These are phyloP conservation scores for Tor tambroides DNA, from an alignment of 2,113 vertebrate genomes.

Conservation along the genomic window DNA sequence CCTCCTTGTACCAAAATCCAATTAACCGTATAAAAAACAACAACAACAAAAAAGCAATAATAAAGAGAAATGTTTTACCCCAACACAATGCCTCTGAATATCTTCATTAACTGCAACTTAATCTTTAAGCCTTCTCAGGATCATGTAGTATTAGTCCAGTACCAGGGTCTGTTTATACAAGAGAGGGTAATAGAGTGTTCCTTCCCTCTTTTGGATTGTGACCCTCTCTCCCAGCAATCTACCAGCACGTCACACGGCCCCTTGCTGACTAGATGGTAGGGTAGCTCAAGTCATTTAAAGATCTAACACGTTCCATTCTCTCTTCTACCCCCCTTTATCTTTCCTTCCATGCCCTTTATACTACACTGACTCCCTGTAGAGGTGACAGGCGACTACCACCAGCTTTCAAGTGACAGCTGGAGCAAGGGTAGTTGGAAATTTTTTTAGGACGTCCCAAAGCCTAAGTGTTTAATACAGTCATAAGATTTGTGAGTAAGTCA, in stretches of 20 bases:
- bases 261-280: neutral
- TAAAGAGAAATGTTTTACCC: neutral
- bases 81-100: neutral
- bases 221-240: slow-evolving; percentile 35
- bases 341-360: slow-evolving; percentile 32
- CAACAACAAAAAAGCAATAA: no score
- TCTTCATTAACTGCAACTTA: slow-evolving; percentile 9
- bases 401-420: slow-evolving; percentile 74
- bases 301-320: slow-evolving; percentile 18
- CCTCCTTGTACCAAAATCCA: neutral
- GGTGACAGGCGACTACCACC: slow-evolving; percentile 52
- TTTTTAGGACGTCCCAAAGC: slow-evolving; percentile 63
- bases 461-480: neutral
- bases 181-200: slow-evolving; percentile 7
- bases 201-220: slow-evolving; percentile 22
- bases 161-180: slow-evolving; percentile 39
- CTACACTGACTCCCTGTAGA: slow-evolving; percentile 42
- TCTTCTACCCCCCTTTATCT: slow-evolving; percentile 30
- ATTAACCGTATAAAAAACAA: neutral
- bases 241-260: neutral
- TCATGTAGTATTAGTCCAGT: slow-evolving; percentile 27
- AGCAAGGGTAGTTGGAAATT: slow-evolving; percentile 67
- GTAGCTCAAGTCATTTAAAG: slow-evolving; percentile 32
- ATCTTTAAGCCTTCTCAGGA: slow-evolving; percentile 13
- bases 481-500: neutral